Percentiles rank a stretch among this genome's conserved stretches.
phyloP scores from a whole-genome alignment of 2,113 vertebrate genomes.

The Laticauda laticaudata region DNA sequence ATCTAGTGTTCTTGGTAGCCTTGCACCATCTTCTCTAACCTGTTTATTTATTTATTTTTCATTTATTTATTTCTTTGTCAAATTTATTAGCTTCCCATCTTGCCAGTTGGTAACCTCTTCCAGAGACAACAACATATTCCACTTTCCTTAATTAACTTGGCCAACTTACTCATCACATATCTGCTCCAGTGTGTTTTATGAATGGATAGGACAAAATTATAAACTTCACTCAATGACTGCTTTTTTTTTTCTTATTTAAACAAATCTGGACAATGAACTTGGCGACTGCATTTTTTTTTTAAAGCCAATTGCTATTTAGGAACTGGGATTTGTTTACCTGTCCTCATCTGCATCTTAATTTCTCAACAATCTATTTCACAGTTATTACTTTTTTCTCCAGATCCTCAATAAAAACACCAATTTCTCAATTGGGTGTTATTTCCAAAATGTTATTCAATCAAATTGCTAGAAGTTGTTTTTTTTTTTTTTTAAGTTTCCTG shows the following conservation, averaged over 20 bases:
- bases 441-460: neutral
- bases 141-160: neutral
- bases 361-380: neutral
- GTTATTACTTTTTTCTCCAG: neutral
- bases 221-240: neutral
- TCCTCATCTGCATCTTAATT: neutral
- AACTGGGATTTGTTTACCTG: neutral
- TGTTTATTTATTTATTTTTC: no score
- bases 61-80: no score
- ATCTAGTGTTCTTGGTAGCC: no score
- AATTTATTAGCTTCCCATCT: no score
- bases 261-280: neutral
- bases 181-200: neutral
- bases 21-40: no score
- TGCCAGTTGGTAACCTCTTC: neutral
- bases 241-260: neutral
- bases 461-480: neutral
- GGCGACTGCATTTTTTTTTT: neutral
- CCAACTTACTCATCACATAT: neutral
- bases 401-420: neutral
- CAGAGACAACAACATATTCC: neutral
- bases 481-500: neutral
- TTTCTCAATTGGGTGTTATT: neutral
- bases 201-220: neutral
- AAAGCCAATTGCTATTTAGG: neutral